Conservation (phyloP, 1,140 invertebrate species). For the Acromyrmex heyeri region DNA sequence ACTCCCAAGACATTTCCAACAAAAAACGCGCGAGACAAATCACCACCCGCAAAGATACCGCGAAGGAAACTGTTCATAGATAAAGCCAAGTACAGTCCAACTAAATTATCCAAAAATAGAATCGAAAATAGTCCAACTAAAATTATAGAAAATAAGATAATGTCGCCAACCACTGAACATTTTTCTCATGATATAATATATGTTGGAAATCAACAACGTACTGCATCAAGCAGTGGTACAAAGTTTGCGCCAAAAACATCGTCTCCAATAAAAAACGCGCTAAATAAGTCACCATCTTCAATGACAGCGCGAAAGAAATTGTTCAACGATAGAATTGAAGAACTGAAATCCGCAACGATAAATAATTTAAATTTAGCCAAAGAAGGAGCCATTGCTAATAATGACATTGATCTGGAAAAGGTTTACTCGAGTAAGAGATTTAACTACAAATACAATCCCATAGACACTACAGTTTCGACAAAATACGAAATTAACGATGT, state of each 20-base stretch:
- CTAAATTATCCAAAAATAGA: too few species aligned
- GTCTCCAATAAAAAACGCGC: neutral
- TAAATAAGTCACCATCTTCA: neutral
- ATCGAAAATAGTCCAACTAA: neutral
- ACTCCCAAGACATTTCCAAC: constrained; percentile 24
- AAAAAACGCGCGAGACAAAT: neutral
- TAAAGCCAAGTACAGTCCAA: too few species aligned
- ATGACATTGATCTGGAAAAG: constrained; percentile 79
- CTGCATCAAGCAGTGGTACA: neutral
- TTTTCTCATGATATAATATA: neutral
- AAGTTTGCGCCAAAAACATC: constrained; percentile 12
- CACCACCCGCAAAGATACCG: neutral
- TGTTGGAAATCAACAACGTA: neutral
- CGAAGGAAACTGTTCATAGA: constrained; percentile 60
- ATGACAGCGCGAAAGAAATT: constrained; percentile 58
- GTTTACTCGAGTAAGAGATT: constrained; percentile 76
- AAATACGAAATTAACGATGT: constrained; percentile 78
- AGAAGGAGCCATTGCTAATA: constrained; percentile 68
- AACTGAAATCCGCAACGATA: constrained; percentile 61
- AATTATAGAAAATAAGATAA: neutral
- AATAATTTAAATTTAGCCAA: constrained; percentile 79
- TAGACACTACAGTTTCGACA: constrained; percentile 53
- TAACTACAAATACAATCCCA: constrained; percentile 56
- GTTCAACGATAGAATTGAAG: constrained; percentile 47
- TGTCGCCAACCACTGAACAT: neutral